Conservation (phyloP, 2,797 vertebrate genomes). For the Eutrigla gurnardus region DNA sequence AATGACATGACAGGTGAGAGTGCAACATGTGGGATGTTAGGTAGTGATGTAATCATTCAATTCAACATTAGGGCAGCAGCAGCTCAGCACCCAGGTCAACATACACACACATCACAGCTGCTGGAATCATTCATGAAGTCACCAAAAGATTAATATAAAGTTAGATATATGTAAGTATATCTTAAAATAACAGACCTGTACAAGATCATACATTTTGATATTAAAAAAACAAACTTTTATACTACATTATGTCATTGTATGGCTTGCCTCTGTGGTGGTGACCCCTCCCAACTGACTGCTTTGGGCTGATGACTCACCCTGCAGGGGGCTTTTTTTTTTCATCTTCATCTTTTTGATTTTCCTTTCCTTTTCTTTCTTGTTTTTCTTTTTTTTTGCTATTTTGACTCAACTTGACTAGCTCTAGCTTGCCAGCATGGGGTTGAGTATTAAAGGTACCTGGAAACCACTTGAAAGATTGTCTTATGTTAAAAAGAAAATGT, state of each 20-base stretch:
- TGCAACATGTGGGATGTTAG: background rate
- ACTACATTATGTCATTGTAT: slow-evolving; percentile 3
- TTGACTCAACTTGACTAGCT: slow-evolving; percentile 55
- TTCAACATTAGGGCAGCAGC: background rate
- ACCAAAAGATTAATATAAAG: background rate
- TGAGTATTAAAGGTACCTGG: slow-evolving; percentile 72
- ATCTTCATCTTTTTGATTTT: background rate
- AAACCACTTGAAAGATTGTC: slow-evolving; percentile 81
- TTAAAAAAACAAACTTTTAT: background rate
- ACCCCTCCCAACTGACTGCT: slow-evolving; percentile 41
- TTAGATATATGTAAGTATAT: background rate
- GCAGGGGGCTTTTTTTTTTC: slow-evolving; percentile 38
- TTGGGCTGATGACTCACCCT: slow-evolving; percentile 70
- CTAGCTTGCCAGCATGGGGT: slow-evolving; percentile 24
- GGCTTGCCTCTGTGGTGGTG: slow-evolving; percentile 29
- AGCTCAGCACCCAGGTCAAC: background rate
- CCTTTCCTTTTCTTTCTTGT: slow-evolving; percentile 1
- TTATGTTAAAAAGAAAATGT: background rate
- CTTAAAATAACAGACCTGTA: background rate
- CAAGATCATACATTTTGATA: background rate
- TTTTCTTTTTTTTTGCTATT: background rate
- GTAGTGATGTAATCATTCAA: background rate
- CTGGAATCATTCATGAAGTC: background rate
- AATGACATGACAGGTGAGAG: background rate
- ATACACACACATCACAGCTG: background rate